Percentiles rank a stretch among this genome's conserved stretches.
phyloP scores from a whole-genome alignment of 2,888 invertebrate genomes.

The Helicoverpa assulta region DNA sequence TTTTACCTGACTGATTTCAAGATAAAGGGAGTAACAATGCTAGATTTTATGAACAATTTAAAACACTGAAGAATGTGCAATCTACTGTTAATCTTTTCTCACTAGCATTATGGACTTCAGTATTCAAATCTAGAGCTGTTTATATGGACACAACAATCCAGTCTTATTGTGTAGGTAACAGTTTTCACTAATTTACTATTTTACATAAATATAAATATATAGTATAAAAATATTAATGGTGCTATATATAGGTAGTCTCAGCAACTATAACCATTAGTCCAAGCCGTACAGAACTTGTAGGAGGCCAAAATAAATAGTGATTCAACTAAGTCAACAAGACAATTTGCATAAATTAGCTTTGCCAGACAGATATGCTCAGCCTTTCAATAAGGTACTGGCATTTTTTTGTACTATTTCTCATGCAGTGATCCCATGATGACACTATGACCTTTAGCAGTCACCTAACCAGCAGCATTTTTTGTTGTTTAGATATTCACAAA shows the following conservation, averaged over 20 bases:
- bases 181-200: neutral
- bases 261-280: conserved; percentile 14
- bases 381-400: conserved; percentile 27
- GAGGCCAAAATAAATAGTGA: conserved; percentile 49
- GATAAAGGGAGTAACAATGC: neutral
- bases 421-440: conserved; percentile 29
- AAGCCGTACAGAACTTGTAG: conserved; percentile 10
- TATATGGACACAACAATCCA: no score
- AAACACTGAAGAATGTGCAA: neutral
- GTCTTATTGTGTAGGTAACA: neutral
- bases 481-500: neutral
- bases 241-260: neutral
- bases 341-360: conserved; percentile 59
- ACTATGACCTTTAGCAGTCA: conserved; percentile 32
- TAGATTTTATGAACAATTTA: neutral
- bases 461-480: conserved; percentile 2
- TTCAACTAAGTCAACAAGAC: conserved; percentile 54
- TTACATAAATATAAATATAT: neutral
- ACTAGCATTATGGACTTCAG: no score
- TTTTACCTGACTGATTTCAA: neutral
- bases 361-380: conserved; percentile 22
- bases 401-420: conserved; percentile 30
- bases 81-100: neutral
- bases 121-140: no score
- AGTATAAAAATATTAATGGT: no score